Conservation (phyloP, 2,797 vertebrate species). For the Fistularia tabacaria region DNA sequence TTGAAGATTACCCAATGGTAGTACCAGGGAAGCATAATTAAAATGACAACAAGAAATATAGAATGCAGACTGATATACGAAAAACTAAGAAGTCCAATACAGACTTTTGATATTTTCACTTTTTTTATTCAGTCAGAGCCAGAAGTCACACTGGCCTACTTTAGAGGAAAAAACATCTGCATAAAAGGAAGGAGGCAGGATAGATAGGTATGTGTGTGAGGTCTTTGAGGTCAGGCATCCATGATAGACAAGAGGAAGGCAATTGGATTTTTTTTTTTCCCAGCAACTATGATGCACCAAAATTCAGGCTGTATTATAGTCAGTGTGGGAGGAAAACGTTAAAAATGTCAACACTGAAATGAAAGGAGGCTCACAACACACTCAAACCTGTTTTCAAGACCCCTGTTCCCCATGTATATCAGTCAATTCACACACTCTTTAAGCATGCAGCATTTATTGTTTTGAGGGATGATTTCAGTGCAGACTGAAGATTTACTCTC, state of each 20-base stretch:
- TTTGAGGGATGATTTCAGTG: slow-evolving; percentile 1
- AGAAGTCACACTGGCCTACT: slow-evolving; percentile 42
- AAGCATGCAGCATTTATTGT: too few species aligned
- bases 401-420: slow-evolving; percentile 4
- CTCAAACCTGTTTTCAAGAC: slow-evolving; percentile 6
- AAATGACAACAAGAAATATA: slow-evolving; percentile 34
- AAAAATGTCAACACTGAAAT: slow-evolving; percentile 55
- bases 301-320: slow-evolving; percentile 1
- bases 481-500: too few species aligned
- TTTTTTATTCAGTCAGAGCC: slow-evolving; percentile 62
- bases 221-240: slow-evolving; percentile 22
- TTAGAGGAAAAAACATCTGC: slow-evolving; percentile 43
- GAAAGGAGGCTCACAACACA: slow-evolving; percentile 46
- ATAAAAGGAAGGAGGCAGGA: slow-evolving; percentile 43
- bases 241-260: slow-evolving; percentile 14
- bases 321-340: slow-evolving; percentile 43
- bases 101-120: slow-evolving; percentile 28
- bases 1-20: slow-evolving; percentile 10
- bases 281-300: slow-evolving; percentile 29
- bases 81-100: too few species aligned
- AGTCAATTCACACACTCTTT: slow-evolving; percentile 7
- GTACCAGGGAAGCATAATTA: slow-evolving; percentile 15
- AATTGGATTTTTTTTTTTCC: slow-evolving; percentile 43
- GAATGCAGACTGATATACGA: too few species aligned
- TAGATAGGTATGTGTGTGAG: slow-evolving; percentile 18